Evolutionary conservation across 1,140 invertebrate genomes (phyloP).

Genomic region (Sinonovacula constricta): DNA sequence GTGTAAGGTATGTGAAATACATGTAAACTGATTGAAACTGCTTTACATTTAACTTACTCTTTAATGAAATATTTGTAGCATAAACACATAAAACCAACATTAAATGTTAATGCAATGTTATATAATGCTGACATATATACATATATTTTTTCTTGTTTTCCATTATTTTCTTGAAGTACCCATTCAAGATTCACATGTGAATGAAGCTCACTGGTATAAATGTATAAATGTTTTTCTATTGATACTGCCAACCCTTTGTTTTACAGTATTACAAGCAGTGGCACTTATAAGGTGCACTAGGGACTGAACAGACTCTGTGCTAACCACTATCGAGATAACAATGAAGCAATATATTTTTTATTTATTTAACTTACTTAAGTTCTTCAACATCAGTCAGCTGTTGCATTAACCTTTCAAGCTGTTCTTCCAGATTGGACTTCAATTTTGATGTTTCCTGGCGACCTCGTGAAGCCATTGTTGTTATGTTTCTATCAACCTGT

Average conservation of each 20-base stretch:
- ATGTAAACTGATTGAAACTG: no score
- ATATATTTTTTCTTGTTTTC: no score
- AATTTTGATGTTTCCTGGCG: conserved; percentile 83
- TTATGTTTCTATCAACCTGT: no score
- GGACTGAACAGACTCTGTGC: not conserved
- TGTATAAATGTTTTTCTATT: no score
- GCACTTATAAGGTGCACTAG: not conserved
- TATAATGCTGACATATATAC: no score
- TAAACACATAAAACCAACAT: no score
- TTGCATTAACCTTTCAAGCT: conserved; percentile 85
- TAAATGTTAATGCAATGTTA: no score
- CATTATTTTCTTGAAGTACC: no score
- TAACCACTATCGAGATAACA: not conserved
- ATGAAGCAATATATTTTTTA: not conserved
- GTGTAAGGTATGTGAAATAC: no score
- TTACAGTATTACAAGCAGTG: not conserved
- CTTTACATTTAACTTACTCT: no score
- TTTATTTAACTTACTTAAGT: conserved; percentile 81
- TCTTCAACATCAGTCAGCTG: conserved; percentile 87
- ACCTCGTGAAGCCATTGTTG: conserved; percentile 77
- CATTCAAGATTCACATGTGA: not conserved
- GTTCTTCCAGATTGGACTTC: conserved; percentile 85
- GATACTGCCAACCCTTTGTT: not conserved
- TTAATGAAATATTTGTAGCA: no score
- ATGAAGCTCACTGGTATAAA: not conserved